Evolutionary conservation across 2,797 vertebrate genomes (phyloP).

Genomic region (Lagorchestes hirsutus): DNA sequence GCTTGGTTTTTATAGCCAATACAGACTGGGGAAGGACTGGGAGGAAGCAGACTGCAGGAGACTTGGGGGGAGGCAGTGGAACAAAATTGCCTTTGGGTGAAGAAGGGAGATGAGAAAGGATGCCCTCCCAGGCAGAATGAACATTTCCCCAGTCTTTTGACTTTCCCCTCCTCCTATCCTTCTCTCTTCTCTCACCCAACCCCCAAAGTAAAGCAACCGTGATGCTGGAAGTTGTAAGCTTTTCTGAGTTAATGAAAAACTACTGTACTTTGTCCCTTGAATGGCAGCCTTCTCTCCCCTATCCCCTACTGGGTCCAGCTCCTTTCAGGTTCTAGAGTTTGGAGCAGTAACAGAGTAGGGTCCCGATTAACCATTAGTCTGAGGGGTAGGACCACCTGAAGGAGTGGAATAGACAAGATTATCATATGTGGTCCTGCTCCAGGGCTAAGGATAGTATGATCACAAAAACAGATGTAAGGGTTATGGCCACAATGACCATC

Average conservation of each 20-base stretch:
- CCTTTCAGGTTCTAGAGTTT: not conserved
- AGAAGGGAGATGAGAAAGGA: not conserved
- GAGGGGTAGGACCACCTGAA: not conserved
- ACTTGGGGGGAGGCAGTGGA: not conserved
- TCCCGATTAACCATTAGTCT: not conserved
- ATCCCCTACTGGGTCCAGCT: conserved; percentile 64
- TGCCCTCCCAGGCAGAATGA: not conserved
- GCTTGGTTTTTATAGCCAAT: not conserved
- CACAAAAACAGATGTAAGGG: not conserved
- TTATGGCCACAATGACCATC: not conserved
- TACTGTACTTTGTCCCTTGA: conserved; percentile 87
- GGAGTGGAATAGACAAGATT: not conserved
- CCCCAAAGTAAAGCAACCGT: conserved; percentile 70
- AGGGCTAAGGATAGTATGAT: not conserved
- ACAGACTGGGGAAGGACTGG: not conserved
- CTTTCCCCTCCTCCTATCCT: conserved; percentile 30
- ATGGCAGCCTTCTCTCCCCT: conserved; percentile 53
- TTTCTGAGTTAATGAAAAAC: conserved; percentile 87
- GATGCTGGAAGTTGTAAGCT: conserved; percentile 68
- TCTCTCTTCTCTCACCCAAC: not conserved
- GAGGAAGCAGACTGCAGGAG: not conserved
- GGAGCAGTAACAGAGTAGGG: not conserved
- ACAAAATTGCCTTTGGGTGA: not conserved
- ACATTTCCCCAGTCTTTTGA: not conserved
- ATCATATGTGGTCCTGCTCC: not conserved